Percentiles rank a stretch among this genome's conserved stretches.
Evolutionary conservation across 2,888 invertebrate genomes (phyloP).

Genomic region (Pammene fasciana): DNA sequence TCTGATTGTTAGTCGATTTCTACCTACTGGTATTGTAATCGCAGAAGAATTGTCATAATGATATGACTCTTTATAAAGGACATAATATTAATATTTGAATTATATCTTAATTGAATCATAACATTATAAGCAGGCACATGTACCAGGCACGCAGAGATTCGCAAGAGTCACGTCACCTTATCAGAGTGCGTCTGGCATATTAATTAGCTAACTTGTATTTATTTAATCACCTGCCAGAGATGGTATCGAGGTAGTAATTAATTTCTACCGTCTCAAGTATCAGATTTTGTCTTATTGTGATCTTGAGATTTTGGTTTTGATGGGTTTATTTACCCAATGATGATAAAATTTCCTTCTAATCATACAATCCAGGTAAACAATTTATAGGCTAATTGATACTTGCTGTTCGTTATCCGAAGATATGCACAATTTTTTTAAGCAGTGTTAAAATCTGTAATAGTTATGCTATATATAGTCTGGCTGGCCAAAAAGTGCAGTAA

Average conservation of each 20-base stretch:
- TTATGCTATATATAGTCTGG: no score
- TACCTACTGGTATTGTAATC: no score
- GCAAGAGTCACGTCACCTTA: slow-evolving; percentile 68
- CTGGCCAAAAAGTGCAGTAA: no score
- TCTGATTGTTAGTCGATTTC: no score
- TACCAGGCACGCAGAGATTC: slow-evolving; percentile 64
- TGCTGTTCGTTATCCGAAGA: no score
- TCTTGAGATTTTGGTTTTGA: slow-evolving; percentile 46
- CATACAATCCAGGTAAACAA: no score
- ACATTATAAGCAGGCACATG: slow-evolving; percentile 65
- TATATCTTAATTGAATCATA: slow-evolving; percentile 50
- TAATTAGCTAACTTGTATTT: slow-evolving; percentile 80
- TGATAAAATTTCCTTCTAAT: neutral
- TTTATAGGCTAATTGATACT: no score
- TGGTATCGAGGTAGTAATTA: slow-evolving; percentile 75
- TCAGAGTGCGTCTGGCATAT: slow-evolving; percentile 79
- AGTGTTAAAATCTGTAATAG: no score
- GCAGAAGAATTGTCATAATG: no score
- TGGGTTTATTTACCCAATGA: neutral
- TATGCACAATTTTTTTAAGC: no score
- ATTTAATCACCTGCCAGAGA: slow-evolving; percentile 79
- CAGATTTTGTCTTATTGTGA: slow-evolving; percentile 53
- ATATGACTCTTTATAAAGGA: no score
- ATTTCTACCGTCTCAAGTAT: slow-evolving; percentile 64
- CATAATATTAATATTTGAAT: neutral